These are phyloP conservation scores for Enteromius radiatus DNA, from an alignment of 2,797 vertebrate genomes.

Conservation along the genomic window DNA sequence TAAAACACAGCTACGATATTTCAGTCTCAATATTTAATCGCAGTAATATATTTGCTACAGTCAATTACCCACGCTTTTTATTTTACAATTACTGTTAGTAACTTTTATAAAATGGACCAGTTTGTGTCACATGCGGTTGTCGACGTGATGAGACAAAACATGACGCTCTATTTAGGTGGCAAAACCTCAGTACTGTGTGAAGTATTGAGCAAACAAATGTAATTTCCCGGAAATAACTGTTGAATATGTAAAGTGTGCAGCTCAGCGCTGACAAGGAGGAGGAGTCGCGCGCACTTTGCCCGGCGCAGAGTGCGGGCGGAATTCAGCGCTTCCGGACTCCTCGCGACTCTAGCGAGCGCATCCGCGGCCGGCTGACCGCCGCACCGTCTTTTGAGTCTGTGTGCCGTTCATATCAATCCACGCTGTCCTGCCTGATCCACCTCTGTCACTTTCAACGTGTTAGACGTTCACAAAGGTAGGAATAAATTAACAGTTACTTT, in stretches of 20 bases:
- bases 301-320: conserved; percentile 60
- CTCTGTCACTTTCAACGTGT: background rate
- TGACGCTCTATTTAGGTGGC: background rate
- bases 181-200: background rate
- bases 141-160: background rate
- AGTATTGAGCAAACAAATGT: background rate
- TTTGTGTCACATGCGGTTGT: background rate
- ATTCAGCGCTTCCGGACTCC: conserved; percentile 65
- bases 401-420: background rate
- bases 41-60: too few relatives aligned
- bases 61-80: background rate
- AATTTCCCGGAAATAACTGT: conserved; percentile 3
- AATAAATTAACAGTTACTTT: background rate
- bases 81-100: background rate
- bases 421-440: background rate
- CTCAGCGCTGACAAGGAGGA: background rate
- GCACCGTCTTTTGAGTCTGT: conserved; percentile 11
- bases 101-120: background rate
- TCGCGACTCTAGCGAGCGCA: conserved; percentile 47
- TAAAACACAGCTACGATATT: background rate
- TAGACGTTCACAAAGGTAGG: conserved; percentile 19
- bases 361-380: conserved; percentile 29
- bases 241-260: background rate
- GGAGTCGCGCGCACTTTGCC: conserved; percentile 37
- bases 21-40: background rate